A percentile compares a stretch with the other conserved stretches of the same genome.
Evolutionary conservation across 2,888 invertebrate species (phyloP).

Genomic region (Drosophila koepferae): DNA sequence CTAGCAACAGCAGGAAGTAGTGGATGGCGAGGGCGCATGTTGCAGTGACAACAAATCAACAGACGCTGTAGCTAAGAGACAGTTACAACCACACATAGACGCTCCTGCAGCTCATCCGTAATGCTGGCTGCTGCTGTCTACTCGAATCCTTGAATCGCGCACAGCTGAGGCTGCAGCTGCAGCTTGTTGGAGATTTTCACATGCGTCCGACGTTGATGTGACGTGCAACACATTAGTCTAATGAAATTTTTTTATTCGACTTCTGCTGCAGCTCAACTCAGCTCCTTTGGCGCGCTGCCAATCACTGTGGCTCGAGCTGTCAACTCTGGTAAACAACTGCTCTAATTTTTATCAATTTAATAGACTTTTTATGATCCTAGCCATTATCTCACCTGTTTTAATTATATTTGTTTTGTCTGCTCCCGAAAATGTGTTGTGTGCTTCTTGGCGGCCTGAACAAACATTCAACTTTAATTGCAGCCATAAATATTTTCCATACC

Average conservation of each 20-base stretch:
- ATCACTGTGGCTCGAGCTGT: conserved; percentile 40
- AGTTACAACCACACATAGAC: conserved; percentile 29
- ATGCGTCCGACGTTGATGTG: conserved; percentile 74
- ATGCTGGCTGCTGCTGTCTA: conserved; percentile 24
- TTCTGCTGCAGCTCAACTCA: neutral
- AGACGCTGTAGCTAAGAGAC: conserved; percentile 53
- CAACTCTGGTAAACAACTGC: conserved; percentile 18
- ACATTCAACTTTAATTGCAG: conserved; percentile 67
- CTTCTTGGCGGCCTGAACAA: conserved; percentile 51
- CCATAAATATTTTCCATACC: conserved; percentile 57
- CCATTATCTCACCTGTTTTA: conserved; percentile 58
- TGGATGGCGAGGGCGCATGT: conserved; percentile 35
- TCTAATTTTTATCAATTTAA: conserved; percentile 55
- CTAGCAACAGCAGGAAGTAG: conserved; percentile 25
- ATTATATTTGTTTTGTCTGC: conserved; percentile 61
- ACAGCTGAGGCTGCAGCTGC: conserved; percentile 65
- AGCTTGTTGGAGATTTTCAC: conserved; percentile 67
- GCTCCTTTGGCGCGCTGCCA: conserved; percentile 25
- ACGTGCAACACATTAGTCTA: conserved; percentile 78
- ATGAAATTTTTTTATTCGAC: conserved; percentile 59
- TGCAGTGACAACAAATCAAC: conserved; percentile 68
- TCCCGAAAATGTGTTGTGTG: conserved; percentile 63
- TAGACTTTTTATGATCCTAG: conserved; percentile 31
- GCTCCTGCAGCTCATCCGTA: conserved; percentile 32
- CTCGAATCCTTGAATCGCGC: conserved; percentile 38